Percentiles rank a stretch among this genome's conserved stretches.
These are phyloP conservation scores for Platycheirus albimanus DNA, from an alignment of 2,888 invertebrate species.

Conservation along the genomic window DNA sequence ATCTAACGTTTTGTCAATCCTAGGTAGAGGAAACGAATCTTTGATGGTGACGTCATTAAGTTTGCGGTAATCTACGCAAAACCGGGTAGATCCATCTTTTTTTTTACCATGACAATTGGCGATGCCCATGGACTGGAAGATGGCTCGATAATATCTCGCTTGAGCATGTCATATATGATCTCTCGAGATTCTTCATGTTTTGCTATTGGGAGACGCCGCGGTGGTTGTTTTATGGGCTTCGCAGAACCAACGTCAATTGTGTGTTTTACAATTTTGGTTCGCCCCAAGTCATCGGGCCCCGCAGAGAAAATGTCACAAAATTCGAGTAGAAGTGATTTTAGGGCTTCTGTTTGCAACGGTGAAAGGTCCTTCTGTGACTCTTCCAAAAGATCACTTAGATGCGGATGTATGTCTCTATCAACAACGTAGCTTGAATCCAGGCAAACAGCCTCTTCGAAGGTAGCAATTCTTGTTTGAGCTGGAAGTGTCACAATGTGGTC, in stretches of 20 bases:
- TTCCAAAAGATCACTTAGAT: constrained; percentile 15
- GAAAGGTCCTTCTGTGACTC: constrained; percentile 17
- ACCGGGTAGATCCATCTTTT: no score
- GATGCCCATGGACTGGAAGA: neutral
- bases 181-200: constrained; percentile 8
- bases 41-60: neutral
- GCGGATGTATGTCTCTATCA: constrained; percentile 2
- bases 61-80: no score
- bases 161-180: neutral
- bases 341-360: constrained; percentile 5
- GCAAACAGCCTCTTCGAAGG: no score
- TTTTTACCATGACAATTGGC: no score
- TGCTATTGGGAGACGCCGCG: constrained; percentile 12
- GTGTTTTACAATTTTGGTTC: constrained; percentile 24
- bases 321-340: constrained; percentile 5
- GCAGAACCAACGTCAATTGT: no score
- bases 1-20: no score
- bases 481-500: constrained; percentile 1
- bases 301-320: constrained; percentile 6
- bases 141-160: constrained; percentile 1
- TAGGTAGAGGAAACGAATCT: constrained; percentile 27
- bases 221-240: no score
- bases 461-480: no score
- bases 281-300: constrained; percentile 7
- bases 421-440: neutral